phyloP scores from a whole-genome alignment of 1,140 invertebrate species.

The Linepithema humile region DNA sequence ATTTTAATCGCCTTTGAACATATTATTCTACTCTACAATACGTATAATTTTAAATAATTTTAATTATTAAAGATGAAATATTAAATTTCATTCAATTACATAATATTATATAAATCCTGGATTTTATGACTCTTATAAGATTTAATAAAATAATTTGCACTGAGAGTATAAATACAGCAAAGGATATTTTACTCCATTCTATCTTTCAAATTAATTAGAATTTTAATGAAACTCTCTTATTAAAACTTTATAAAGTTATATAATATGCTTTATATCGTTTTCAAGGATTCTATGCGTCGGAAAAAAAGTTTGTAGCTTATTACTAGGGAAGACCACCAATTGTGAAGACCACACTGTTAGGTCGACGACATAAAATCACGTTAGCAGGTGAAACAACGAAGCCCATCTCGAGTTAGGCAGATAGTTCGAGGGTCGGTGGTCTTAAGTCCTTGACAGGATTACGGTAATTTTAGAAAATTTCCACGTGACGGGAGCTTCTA shows the following conservation, averaged over 20 bases:
- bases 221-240: neutral
- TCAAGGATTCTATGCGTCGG: neutral
- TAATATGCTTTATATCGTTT: neutral
- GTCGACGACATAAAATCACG: constrained; percentile 75
- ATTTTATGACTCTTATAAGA: neutral
- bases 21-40: neutral
- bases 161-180: neutral
- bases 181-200: neutral
- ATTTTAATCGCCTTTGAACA: neutral
- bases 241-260: neutral
- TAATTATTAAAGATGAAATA: neutral
- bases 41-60: neutral
- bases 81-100: neutral
- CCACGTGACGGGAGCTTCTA: neutral
- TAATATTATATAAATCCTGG: neutral
- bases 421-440: constrained; percentile 51
- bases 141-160: neutral
- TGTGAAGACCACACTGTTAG: constrained; percentile 38
- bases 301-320: neutral
- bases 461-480: constrained; percentile 64
- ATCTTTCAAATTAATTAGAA: neutral
- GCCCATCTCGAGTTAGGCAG: constrained; percentile 66
- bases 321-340: constrained; percentile 61
- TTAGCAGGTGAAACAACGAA: constrained; percentile 70
- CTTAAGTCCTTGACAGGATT: constrained; percentile 70